Conservation (phyloP, 2,888 invertebrate genomes). For the Auanema freiburgensis region DNA sequence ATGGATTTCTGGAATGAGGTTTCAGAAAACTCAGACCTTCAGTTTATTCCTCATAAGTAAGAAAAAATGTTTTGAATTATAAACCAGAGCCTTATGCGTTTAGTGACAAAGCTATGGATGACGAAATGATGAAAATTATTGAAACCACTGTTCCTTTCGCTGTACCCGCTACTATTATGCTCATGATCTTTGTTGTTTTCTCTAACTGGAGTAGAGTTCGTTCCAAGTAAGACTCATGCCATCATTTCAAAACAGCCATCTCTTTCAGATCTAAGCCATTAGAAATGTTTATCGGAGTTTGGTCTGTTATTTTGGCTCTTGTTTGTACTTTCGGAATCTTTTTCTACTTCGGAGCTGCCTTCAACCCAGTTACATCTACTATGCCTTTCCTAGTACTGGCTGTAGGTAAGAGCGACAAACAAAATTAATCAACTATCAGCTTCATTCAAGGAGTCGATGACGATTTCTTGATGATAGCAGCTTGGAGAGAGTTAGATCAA, state of each 20-base stretch:
- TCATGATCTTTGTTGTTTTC: constrained; percentile 59
- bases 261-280: constrained; percentile 56
- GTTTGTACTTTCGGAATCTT: constrained; percentile 60
- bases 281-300: constrained; percentile 62
- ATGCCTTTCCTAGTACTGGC: constrained; percentile 63
- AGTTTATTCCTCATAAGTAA: constrained; percentile 63
- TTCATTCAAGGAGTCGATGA: constrained; percentile 54
- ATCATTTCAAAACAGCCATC: neutral
- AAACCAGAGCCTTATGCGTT: too few relatives aligned
- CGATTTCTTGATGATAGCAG: constrained; percentile 61
- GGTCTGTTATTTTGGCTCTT: constrained; percentile 57
- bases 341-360: constrained; percentile 57
- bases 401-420: constrained; percentile 37
- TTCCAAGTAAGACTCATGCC: constrained; percentile 34
- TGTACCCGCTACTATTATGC: constrained; percentile 56
- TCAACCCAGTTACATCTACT: constrained; percentile 63
- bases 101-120: constrained; percentile 64
- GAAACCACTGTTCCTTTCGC: constrained; percentile 61
- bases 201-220: constrained; percentile 54
- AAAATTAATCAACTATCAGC: neutral
- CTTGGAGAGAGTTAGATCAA: constrained; percentile 61
- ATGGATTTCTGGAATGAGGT: constrained; percentile 57
- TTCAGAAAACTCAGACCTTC: constrained; percentile 49
- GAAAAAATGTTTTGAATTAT: constrained; percentile 10
- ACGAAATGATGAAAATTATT: constrained; percentile 62